Conservation (phyloP, 2,113 vertebrate genomes). For the Nesoenas mayeri region DNA sequence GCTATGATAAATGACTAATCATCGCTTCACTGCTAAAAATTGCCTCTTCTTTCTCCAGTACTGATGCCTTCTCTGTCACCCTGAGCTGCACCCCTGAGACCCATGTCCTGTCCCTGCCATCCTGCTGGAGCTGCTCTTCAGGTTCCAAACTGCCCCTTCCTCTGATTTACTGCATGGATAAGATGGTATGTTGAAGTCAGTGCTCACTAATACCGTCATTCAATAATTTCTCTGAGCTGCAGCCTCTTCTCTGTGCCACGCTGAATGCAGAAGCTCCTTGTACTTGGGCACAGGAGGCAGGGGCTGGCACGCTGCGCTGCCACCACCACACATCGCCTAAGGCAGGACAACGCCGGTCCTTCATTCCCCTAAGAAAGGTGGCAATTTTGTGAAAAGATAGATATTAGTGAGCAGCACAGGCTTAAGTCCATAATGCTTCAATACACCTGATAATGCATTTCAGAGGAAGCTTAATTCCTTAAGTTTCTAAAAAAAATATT, state of each 20-base stretch:
- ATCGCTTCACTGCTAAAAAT: background rate
- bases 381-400: background rate
- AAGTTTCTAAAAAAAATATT: background rate
- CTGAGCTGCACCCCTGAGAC: background rate
- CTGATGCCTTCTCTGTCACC: background rate
- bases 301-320: no score
- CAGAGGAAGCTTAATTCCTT: background rate
- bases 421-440: background rate
- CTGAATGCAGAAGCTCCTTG: background rate
- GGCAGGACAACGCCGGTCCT: background rate
- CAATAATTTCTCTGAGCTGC: background rate
- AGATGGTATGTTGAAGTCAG: background rate
- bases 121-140: background rate
- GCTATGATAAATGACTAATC: background rate
- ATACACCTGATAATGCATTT: background rate
- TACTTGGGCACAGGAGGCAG: background rate
- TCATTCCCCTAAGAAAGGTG: background rate
- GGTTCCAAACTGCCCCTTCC: background rate
- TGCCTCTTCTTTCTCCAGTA: background rate
- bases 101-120: fast-evolving
- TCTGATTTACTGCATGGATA: background rate
- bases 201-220: background rate
- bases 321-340: background rate
- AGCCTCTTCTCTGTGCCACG: background rate
- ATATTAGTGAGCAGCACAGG: background rate